A percentile compares a stretch with the other conserved stretches of the same genome.
Evolutionary conservation across 2,113 vertebrate genomes (phyloP).

Genomic region (Isurus oxyrinchus): DNA sequence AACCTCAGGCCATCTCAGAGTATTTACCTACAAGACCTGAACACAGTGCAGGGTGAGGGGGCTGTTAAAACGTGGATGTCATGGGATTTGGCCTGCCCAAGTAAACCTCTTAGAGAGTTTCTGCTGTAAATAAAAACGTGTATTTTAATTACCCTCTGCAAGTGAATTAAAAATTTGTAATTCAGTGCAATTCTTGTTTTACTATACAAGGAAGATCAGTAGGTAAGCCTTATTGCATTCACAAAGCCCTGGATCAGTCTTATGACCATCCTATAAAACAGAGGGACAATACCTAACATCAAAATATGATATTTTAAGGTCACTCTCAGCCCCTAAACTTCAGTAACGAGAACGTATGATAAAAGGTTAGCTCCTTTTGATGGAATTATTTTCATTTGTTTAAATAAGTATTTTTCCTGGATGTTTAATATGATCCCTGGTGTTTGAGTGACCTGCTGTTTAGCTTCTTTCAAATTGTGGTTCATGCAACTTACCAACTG

Average conservation of each 20-base stretch:
- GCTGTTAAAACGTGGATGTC: too few relatives aligned
- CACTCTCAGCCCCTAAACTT: neutral
- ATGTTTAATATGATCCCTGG: neutral
- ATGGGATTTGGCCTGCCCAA: neutral
- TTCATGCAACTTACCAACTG: neutral
- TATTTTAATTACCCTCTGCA: neutral
- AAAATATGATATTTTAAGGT: neutral
- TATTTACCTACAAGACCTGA: neutral
- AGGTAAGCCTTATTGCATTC: neutral
- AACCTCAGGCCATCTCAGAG: neutral
- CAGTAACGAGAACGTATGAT: neutral
- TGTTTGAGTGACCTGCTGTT: neutral
- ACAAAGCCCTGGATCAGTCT: neutral
- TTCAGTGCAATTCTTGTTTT: neutral
- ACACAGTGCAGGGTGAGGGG: neutral
- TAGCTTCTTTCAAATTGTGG: neutral
- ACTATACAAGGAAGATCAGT: neutral
- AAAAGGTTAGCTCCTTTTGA: neutral
- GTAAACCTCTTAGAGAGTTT: neutral
- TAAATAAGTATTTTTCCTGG: neutral
- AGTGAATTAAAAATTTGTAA: neutral
- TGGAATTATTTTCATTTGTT: neutral
- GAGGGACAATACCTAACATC: neutral
- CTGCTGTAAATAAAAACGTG: neutral
- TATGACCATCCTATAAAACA: neutral